Percentiles rank a stretch among this genome's conserved stretches.
Conservation (phyloP, 37 sponge, comb jelly and placozoan species). For the Tethya wilhelma region DNA sequence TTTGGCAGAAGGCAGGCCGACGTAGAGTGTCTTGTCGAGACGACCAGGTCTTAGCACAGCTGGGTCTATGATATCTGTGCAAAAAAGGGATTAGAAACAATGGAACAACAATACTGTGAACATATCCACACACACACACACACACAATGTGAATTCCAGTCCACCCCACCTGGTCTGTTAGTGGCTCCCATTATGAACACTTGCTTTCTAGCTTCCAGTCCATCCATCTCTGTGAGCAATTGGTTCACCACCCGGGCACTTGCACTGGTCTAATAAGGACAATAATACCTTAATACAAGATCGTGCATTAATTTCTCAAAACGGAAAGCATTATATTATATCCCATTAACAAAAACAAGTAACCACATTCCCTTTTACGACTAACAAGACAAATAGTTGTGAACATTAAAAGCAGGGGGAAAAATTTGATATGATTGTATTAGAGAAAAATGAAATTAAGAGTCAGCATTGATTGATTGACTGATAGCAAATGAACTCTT, state of each 20-base stretch:
- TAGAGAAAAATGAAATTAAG: no score
- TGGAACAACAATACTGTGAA: not conserved
- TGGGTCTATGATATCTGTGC: conserved; percentile 94
- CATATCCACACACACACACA: conserved; percentile 33
- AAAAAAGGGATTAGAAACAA: not conserved
- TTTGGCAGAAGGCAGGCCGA: conserved; percentile 79
- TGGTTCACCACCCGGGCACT: conserved; percentile 98
- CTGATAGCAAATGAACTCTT: not conserved
- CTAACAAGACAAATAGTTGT: not conserved
- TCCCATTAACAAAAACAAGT: no score
- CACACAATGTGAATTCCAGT: conserved; percentile 7
- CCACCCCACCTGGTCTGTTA: conserved; percentile 83
- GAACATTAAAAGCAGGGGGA: not conserved
- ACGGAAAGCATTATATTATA: no score
- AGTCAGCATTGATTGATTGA: not conserved
- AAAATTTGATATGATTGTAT: no score
- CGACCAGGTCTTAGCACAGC: conserved; percentile 97
- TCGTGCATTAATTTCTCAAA: no score
- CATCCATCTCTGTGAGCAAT: conserved; percentile 99
- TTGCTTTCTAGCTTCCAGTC: conserved; percentile 85
- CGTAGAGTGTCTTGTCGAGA: conserved; percentile 91
- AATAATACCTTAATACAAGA: no score
- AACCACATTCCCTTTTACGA: no score
- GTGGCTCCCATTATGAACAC: conserved; percentile 98
- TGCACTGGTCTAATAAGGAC: conserved; percentile 77